phyloP scores from a whole-genome alignment of 2,113 vertebrate genomes.

The Atrichornis clamosus region DNA sequence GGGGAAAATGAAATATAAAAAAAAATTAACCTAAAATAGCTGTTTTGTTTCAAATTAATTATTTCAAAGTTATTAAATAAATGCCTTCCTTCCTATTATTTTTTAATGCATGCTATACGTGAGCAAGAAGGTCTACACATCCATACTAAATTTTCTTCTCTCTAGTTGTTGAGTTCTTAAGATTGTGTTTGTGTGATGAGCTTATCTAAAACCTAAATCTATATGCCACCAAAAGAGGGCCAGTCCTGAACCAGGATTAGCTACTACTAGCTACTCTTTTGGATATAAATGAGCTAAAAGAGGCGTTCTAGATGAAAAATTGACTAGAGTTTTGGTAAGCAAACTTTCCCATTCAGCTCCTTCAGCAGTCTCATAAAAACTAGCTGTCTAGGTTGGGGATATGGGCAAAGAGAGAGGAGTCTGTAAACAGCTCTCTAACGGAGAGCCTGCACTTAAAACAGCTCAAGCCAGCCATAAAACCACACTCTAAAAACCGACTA shows the following conservation, averaged over 20 bases:
- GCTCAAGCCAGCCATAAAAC: constrained; percentile 10
- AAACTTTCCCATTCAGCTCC: not conserved
- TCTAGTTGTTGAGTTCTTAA: not conserved
- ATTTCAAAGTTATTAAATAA: not conserved
- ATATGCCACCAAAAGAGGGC: not conserved
- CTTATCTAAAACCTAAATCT: not conserved
- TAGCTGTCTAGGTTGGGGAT: not conserved
- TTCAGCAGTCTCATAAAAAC: not conserved
- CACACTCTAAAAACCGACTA: not conserved
- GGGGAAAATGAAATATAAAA: not conserved
- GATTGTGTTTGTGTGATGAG: not conserved
- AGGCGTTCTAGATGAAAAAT: not conserved
- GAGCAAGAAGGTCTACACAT: not conserved
- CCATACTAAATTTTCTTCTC: not conserved
- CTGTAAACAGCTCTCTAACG: not conserved
- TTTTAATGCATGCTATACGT: not conserved
- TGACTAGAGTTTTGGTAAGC: not conserved
- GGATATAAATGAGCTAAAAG: not conserved
- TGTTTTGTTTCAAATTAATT: not conserved
- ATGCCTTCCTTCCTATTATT: not conserved
- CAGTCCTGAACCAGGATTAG: not conserved
- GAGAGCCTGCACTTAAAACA: not conserved
- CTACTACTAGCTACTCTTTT: not conserved
- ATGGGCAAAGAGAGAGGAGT: not conserved
- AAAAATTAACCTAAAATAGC: not conserved